Base-by-base conservation (phyloP, 2,888 invertebrate genomes). In the Pogonocherus hispidulus region DNA sequence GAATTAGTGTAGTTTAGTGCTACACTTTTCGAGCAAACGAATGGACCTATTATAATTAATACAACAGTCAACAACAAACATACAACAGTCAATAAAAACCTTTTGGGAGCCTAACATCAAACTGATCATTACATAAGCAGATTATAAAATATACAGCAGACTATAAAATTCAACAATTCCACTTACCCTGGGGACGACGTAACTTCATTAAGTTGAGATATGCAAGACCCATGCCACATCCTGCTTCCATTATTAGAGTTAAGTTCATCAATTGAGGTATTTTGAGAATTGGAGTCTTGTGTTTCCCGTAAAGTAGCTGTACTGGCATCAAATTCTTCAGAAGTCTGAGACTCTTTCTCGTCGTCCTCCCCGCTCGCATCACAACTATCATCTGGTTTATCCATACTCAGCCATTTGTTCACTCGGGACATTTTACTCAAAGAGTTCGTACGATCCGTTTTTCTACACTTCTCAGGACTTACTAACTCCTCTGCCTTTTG, bases 301-400 rank as follows among this genome's bases (percentile, higher is more conserved):
- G 44, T 69, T 65, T 86, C 89, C 77, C 90, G 90, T 73, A 89
- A 90, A 27, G 91, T 91, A 67, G 89, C 89, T 35, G 93, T 91
- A 79, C 94, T 94, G 77, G 93, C 90, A 81, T 93, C 92, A 69
- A 92, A 87, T 78, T 94, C 94, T 80, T 94, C 94, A 0, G 94
- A 94, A 0, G 93, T 91, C 72, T 92, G 88, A 0, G 94, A 93
- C 81, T 93, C 93, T 57, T 88, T 88, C 5, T 93, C 93, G 47
- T 95, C 95, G 76, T 94, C 95, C 85, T 96, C 96, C 11, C 95
- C 94, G 67, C 95, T 96, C 0, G 96, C 96, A 83, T 96, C 96
- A 84, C 95, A 95, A 84, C 92, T 93, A 83, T 93, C 93, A 64
- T 90, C 88, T 54, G 90, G 89, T 87, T 90, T 86, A 68, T 89